Base-by-base conservation (phyloP, 1,140 invertebrate species). In the Panulirus ornatus region DNA sequence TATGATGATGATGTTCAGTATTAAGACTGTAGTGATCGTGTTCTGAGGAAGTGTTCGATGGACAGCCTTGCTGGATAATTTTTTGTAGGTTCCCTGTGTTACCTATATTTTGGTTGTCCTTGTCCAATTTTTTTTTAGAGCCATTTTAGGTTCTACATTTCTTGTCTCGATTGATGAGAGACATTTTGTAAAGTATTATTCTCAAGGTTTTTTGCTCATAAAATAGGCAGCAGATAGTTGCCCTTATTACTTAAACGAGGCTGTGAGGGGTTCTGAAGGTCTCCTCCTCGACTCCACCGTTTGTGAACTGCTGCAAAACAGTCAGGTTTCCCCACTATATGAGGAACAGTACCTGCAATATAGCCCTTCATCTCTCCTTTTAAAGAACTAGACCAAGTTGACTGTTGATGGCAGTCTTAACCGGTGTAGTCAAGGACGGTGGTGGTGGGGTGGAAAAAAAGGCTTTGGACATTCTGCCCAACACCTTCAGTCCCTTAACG, bases 21-120 rank as follows among this genome's bases (percentile, higher is more conserved):
- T 66, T n/a, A 8, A 30, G 58, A 27, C 8, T n/a, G 3, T 66
- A 30, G 58, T 22, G 40, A n/a, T 14, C 11, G 58, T 22, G 40
- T 8, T 14, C 11, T 8, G n/a, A 19, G 14, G 73, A n/a, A 40
- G 73, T 75, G 73, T 38, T 42, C 19, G 40, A 9, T 8, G 75
- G 44, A 78, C 75, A 78, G 75, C 40, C 44, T 78, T 36, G 22
- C 14, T 78, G 75, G 75, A 78, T 78, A 38, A 78, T 78, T 78
- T n/a, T 38, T 44, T 19, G n/a, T 44, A 47, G 75, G 40, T 78
- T 30, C 30, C 44, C 44, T 47, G 1, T 36, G 40, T 78, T 27
- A 78, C 75, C 75, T 78, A 78, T 78, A 78, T 78, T 78, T 78
- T 78, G 30, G 75, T 78, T 78, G 75, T 78, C 75, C 75, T 44